Evolutionary conservation across 2,113 vertebrate species (phyloP), one percentile per base, ranked within the genome.

Genomic region (Prunella fulvescens): DNA sequence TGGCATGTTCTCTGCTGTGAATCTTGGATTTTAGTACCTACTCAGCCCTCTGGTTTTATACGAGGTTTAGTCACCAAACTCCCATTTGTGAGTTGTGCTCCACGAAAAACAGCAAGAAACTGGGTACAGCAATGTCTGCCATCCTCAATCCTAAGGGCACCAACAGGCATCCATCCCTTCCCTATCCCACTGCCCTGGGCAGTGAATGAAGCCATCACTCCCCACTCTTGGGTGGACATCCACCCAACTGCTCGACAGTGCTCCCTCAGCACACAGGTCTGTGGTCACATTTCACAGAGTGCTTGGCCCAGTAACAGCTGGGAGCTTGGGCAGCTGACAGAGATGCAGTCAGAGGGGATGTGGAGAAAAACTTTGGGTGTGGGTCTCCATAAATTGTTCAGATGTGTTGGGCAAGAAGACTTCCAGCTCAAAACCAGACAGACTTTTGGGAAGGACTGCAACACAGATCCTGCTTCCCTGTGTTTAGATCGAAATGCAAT

Each of bases 51-150:
- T 35, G 33, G 20, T 61, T 85, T 71, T 51, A 67, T 13, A 53
- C 2, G 13, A 33, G 37, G 20, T 51, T 48, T 28, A 72, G 37
- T 39, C 50, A 39, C 12, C 0, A 0, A 83, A 61, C 48, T 91
- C 48, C 60, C 33, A 64, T 23, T 35, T 69, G 6, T 48, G 14
- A 81, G 56, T 4, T 61, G 62, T 4, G 2, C 29, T 61, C 26
- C 37, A 77, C 1, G 0, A 72, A 45, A 0, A 12, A 78, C 5
- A 10, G 8, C 1, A 28, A 57, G 61, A 47, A 85, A 33, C 26
- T 72, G 73, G 15, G 19, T 22, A 60, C 28, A 86, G 66, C 53
- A 58, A 16, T 14, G 53, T 12, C 44, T 58, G 56, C 11, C 57
- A 48, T 2, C 2, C 20, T 40, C 29, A 24, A 0, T 29, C 26